Base-by-base conservation (phyloP, 2,888 invertebrate species). In the Hydrotaea diabolus region DNA sequence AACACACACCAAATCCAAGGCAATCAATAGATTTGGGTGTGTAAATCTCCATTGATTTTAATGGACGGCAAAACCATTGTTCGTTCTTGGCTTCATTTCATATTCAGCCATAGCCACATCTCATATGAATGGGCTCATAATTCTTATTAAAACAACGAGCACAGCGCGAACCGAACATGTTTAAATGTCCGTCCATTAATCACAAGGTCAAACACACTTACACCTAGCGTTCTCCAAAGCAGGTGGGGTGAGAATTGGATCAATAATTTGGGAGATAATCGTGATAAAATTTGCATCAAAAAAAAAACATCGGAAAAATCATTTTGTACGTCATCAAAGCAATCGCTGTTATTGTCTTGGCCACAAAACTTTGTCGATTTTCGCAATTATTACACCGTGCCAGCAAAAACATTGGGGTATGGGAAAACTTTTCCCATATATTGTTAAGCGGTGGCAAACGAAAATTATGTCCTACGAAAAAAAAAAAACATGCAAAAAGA, bases 391-490 rank as follows among this genome's bases (percentile, higher is more conserved):
- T 80, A 55, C 31, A 1, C 15, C 26, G 23, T 7, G 43, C n/a
- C n/a, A n/a, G n/a, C n/a, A 31, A 31, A 31, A 31, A 31, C n/a
- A n/a, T n/a, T n/a, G n/a, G n/a, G n/a, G 19, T 49, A 79, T 82
- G 79, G 53, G 46, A 85, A 85, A 85, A 85, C 15, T 85, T 85
- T 85, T 79, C 39, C 21, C 69, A 85, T 85, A 62, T 75, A 78
- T 11, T 49, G 31, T 31, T 8, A 9, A 69, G 59, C 59, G 66
- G n/a, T n/a, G n/a, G 31, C 62, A 55, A 39, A 66, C n/a, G 39
- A 39, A 39, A 39, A 39, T n/a, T n/a, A n/a, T n/a, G n/a, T n/a
- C n/a, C n/a, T n/a, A n/a, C 11, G 9, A 39, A 1, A 39, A 39
- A 39, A 39, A 9, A 39, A 8, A 39, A 13, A 64, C 19, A 59